Percentiles rank a stretch among this genome's conserved stretches.
These are phyloP conservation scores for Entelurus aequoreus DNA, from an alignment of 2,113 vertebrate genomes.

Conservation along the genomic window DNA sequence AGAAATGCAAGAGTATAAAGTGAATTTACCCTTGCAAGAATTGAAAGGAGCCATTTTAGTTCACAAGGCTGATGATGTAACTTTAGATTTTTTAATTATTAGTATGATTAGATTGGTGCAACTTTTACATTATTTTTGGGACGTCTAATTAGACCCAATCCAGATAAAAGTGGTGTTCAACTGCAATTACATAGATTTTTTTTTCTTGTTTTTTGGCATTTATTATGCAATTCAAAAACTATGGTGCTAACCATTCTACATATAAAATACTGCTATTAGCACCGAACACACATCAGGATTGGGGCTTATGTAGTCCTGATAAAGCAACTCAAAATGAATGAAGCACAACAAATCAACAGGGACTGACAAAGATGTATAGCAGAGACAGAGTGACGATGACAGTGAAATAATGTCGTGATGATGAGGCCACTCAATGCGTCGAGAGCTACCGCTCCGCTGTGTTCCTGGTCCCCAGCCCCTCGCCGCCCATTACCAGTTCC, in stretches of 20 bases:
- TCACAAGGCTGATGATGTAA: background rate
- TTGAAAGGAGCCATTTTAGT: background rate
- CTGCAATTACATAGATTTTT: background rate
- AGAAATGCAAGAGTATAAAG: background rate
- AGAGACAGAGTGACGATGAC: conserved; percentile 1
- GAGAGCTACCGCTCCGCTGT: conserved; percentile 72
- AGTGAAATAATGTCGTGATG: conserved; percentile 57
- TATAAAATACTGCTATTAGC: background rate
- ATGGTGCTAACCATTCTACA: background rate
- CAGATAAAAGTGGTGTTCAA: conserved; percentile 22
- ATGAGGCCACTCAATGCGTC: conserved; percentile 68
- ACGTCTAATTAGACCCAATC: conserved; percentile 42
- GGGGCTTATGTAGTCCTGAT: conserved; percentile 33
- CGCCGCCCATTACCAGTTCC: conserved; percentile 76
- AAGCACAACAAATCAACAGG: conserved; percentile 24
- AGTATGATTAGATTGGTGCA: conserved; percentile 25
- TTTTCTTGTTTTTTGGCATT: background rate
- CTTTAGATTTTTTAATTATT: background rate
- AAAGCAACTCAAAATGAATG: conserved; percentile 28
- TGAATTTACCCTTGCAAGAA: no score
- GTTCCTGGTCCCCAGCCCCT: conserved; percentile 74
- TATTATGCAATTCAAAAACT: background rate
- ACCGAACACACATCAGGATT: conserved; percentile 39
- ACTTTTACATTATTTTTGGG: conserved; percentile 17
- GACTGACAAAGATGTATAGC: conserved; percentile 23